A percentile compares a stretch with the other conserved stretches of the same genome.
phyloP scores from a whole-genome alignment of 2,113 vertebrate genomes.

The Himantopus leucocephalus region DNA sequence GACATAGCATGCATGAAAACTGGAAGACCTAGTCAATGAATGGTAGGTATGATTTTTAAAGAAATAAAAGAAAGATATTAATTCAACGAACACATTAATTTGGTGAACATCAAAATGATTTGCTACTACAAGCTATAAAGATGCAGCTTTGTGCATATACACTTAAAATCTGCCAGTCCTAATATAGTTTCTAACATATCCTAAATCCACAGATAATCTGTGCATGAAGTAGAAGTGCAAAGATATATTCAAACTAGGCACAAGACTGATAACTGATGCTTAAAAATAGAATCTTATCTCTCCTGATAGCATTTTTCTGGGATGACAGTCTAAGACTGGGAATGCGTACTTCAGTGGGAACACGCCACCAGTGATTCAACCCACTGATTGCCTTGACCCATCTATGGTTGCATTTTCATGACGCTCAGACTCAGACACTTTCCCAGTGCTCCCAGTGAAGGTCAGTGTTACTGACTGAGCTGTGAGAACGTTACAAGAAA shows the following conservation, averaged over 20 bases:
- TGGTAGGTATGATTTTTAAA: neutral
- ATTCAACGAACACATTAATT: neutral
- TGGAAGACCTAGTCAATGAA: neutral
- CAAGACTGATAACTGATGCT: neutral
- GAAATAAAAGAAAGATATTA: neutral
- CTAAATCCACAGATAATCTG: neutral
- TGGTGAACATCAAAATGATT: neutral
- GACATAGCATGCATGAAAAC: neutral
- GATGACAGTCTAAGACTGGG: neutral
- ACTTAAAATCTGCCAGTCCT: neutral
- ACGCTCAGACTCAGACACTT: neutral
- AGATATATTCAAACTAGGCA: neutral
- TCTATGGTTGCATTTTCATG: accelerated
- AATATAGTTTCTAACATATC: neutral
- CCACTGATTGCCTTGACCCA: neutral
- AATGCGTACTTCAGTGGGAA: neutral
- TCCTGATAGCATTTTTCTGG: neutral
- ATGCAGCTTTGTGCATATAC: neutral
- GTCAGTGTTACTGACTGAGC: no score
- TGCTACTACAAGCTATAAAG: neutral
- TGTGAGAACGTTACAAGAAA: neutral
- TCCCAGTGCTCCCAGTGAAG: neutral
- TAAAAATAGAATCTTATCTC: neutral
- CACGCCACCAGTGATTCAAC: neutral
- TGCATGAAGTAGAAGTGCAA: neutral